These are phyloP conservation scores for Elgonia sp. DNA, from an alignment of 2,888 invertebrate genomes.

Conservation along the genomic window DNA sequence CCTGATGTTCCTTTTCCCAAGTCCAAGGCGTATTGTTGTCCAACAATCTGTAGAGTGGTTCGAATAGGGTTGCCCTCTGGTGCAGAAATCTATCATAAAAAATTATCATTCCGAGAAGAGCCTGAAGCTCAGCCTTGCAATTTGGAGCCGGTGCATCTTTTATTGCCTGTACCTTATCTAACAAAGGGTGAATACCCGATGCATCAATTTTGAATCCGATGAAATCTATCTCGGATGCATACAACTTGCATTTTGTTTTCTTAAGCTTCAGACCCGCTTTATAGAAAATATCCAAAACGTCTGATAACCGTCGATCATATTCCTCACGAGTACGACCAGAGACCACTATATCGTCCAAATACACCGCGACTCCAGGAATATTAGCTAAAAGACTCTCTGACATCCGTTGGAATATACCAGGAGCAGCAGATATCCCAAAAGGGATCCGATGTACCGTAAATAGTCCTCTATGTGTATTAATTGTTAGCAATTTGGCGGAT, in stretches of 20 bases:
- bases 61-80: neutral
- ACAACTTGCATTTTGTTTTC: no score
- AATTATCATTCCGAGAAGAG: conserved; percentile 3
- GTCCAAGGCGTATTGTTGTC: neutral
- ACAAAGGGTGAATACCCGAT: neutral
- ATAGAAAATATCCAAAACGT: no score
- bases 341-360: no score
- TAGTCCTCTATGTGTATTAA: conserved; percentile 40
- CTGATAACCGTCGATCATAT: no score
- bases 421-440: conserved; percentile 77
- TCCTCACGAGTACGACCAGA: no score
- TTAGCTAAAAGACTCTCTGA: conserved; percentile 62
- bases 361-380: no score
- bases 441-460: conserved; percentile 77
- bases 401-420: conserved; percentile 71
- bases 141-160: neutral
- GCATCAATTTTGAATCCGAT: neutral
- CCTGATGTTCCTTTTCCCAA: conserved; percentile 3
- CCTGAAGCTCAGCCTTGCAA: conserved; percentile 1
- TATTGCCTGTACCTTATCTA: conserved; percentile 13
- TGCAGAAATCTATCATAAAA: conserved; percentile 14
- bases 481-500: conserved; percentile 3
- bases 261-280: no score
- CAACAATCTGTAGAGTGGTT: conserved; percentile 17
- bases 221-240: neutral